Conservation (phyloP, 2,888 invertebrate species). For the Drosophila nr. fundita region DNA sequence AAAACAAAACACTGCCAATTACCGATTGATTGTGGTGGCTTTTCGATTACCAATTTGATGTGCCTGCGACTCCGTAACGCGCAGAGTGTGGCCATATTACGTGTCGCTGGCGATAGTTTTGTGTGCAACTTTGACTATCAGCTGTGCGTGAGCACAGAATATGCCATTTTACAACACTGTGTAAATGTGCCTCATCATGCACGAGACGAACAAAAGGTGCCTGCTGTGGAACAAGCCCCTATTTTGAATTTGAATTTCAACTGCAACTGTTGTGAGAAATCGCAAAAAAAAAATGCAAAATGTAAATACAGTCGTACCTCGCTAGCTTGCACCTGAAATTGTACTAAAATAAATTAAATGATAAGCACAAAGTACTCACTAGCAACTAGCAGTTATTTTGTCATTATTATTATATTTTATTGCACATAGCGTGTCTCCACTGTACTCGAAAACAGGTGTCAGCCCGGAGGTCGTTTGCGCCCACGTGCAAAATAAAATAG, state of each 20-base stretch:
- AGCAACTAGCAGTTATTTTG: not conserved
- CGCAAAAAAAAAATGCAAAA: not conserved
- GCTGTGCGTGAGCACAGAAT: constrained; percentile 6
- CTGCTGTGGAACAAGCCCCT: constrained; percentile 17
- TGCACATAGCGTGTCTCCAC: not conserved
- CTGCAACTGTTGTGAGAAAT: not conserved
- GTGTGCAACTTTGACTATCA: not conserved
- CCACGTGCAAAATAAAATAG: constrained; percentile 7
- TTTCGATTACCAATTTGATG: constrained; percentile 17
- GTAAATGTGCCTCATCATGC: not conserved
- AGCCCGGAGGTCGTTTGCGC: not conserved
- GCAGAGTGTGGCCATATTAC: not conserved
- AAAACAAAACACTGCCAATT: constrained; percentile 57
- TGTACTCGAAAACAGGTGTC: not conserved
- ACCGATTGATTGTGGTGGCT: constrained; percentile 44
- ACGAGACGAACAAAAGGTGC: constrained; percentile 5
- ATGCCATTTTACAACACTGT: not conserved
- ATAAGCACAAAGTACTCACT: not conserved
- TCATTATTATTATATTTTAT: not conserved
- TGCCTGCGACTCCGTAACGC: not conserved
- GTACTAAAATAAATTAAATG: not conserved
- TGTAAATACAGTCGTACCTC: not conserved
- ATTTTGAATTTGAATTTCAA: constrained; percentile 28
- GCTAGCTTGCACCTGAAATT: not conserved
- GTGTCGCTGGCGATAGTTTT: not conserved